phyloP scores from a whole-genome alignment of 2,888 invertebrate genomes.

The Thereva nobilitata region DNA sequence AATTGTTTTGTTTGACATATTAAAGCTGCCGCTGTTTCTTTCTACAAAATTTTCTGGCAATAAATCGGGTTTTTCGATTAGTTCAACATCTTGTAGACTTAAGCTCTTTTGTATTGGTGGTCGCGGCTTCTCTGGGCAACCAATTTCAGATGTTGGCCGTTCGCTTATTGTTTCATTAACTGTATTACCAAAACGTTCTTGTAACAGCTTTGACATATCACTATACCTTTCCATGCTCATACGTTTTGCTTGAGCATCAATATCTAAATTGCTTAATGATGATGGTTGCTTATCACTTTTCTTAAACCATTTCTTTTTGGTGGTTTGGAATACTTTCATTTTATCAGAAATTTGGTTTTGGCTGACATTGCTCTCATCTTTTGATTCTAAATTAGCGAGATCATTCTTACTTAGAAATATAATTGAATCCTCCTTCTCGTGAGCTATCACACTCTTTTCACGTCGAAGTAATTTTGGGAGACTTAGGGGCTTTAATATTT shows the following conservation, averaged over 20 bases:
- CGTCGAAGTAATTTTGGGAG: conserved; percentile 55
- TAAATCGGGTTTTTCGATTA: conserved; percentile 53
- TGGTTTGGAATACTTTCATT: conserved; percentile 59
- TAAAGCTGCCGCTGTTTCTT: neutral
- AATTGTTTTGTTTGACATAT: conserved; percentile 4
- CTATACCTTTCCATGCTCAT: conserved; percentile 73
- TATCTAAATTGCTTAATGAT: conserved; percentile 53
- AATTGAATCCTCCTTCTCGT: conserved; percentile 69
- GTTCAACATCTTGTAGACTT: conserved; percentile 55
- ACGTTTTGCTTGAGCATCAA: conserved; percentile 68
- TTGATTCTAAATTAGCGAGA: conserved; percentile 65
- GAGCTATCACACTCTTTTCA: conserved; percentile 57
- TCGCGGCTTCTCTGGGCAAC: conserved; percentile 47
- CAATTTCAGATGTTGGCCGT: conserved; percentile 42
- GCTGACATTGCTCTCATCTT: conserved; percentile 48
- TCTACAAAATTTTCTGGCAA: conserved; percentile 43
- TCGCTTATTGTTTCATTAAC: conserved; percentile 16
- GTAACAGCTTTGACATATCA: conserved; percentile 72
- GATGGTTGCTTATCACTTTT: conserved; percentile 51
- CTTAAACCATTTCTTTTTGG: conserved; percentile 71
- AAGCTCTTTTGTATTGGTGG: conserved; percentile 53
- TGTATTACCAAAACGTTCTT: conserved; percentile 66
- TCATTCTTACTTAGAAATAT: conserved; percentile 70
- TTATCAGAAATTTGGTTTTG: conserved; percentile 52
- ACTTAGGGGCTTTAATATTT: conserved; percentile 60